Evolutionary conservation across 2,797 vertebrate genomes (phyloP).

Genomic region (Balearica regulorum): DNA sequence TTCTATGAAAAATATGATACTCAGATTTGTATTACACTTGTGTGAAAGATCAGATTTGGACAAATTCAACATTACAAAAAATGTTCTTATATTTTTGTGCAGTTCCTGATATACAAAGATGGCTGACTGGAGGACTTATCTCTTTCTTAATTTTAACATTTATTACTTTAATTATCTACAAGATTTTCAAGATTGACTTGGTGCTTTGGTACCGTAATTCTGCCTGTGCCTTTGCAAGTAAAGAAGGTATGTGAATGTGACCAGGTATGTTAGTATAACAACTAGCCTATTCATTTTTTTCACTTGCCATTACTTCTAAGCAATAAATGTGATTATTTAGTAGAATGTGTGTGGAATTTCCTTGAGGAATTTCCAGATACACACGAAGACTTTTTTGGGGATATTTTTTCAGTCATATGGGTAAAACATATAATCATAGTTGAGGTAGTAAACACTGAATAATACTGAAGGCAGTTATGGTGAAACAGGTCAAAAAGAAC

Average conservation of each 20-base stretch:
- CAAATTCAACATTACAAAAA: not conserved
- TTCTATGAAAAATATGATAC: not conserved
- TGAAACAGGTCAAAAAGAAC: not conserved
- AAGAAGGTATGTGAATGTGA: constrained; percentile 76
- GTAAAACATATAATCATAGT: not conserved
- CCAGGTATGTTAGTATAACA: not conserved
- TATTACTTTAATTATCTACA: constrained; percentile 70
- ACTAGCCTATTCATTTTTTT: not conserved
- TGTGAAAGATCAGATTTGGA: not conserved
- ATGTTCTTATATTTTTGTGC: not conserved
- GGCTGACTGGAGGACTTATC: constrained; percentile 68
- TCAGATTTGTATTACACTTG: not conserved
- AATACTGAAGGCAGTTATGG: not conserved
- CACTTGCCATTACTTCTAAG: not conserved
- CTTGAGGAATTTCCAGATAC: not conserved
- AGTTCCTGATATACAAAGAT: constrained; percentile 74
- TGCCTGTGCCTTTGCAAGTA: constrained; percentile 64
- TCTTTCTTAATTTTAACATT: constrained; percentile 67
- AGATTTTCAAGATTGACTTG: constrained; percentile 86
- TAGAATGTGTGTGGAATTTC: not conserved
- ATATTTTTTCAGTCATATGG: not conserved
- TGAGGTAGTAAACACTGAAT: not conserved
- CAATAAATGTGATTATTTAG: not conserved
- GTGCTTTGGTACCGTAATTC: constrained; percentile 82
- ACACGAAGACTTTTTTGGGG: not conserved